Evolutionary conservation across 2,113 vertebrate genomes (phyloP).

Genomic region (Cololabis saira): DNA sequence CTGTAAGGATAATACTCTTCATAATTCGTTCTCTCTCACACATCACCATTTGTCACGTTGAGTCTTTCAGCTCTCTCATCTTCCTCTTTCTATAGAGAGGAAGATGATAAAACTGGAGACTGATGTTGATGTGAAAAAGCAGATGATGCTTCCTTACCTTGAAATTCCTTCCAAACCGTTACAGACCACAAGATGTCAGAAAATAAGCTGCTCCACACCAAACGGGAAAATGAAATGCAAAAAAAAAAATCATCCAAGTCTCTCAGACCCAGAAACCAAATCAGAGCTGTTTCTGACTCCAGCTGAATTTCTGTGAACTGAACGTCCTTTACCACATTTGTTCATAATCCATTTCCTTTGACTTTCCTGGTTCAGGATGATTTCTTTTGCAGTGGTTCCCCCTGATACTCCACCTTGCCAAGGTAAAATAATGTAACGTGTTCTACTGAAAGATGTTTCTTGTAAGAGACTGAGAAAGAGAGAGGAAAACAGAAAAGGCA

Average conservation of each 20-base stretch:
- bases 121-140: slow-evolving; percentile 13
- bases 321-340: slow-evolving; percentile 59
- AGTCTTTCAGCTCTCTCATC: slow-evolving; percentile 28
- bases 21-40: not conserved
- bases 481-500: slow-evolving; percentile 10
- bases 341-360: slow-evolving; percentile 45
- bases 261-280: slow-evolving; percentile 44
- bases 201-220: slow-evolving; percentile 35
- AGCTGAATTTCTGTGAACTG: slow-evolving; percentile 58
- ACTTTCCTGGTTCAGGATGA: slow-evolving; percentile 44
- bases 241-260: slow-evolving; percentile 60
- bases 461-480: slow-evolving; percentile 29
- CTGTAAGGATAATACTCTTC: slow-evolving; percentile 4
- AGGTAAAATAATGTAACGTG: slow-evolving; percentile 53
- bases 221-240: not conserved
- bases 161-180: slow-evolving; percentile 57
- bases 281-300: slow-evolving; percentile 41
- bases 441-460: slow-evolving; percentile 48
- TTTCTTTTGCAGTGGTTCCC: slow-evolving; percentile 27
- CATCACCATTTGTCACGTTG: slow-evolving; percentile 6
- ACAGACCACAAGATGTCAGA: slow-evolving; percentile 65
- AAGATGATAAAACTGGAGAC: not conserved
- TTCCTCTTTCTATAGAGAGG: slow-evolving; percentile 5
- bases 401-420: slow-evolving; percentile 63
- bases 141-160: slow-evolving; percentile 74